These are phyloP conservation scores for Aphelenchoides fujianensis DNA, from an alignment of 1,140 invertebrate species.

Conservation along the genomic window DNA sequence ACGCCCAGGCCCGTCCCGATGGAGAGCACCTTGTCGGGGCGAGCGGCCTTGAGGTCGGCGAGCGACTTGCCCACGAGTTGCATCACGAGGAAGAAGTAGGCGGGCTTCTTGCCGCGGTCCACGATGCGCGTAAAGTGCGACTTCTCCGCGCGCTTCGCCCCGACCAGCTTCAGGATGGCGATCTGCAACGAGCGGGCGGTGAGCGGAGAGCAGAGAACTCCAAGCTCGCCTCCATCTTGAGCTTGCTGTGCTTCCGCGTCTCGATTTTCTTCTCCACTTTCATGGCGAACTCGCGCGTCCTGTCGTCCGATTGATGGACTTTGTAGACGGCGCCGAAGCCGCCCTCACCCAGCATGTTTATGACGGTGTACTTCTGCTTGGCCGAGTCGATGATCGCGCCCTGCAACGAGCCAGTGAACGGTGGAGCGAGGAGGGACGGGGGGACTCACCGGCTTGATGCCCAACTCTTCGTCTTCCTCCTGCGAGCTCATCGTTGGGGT, in stretches of 20 bases:
- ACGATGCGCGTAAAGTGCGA: constrained; percentile 25
- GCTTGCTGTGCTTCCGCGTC: constrained; percentile 21
- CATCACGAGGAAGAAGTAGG: constrained; percentile 38
- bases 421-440: no score
- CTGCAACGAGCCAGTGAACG: no score
- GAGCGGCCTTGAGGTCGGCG: constrained; percentile 37
- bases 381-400: constrained; percentile 11
- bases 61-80: constrained; percentile 49
- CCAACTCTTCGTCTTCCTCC: no score
- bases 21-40: constrained; percentile 37
- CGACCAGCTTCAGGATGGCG: constrained; percentile 17
- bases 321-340: constrained; percentile 28
- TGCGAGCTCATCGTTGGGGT: no score
- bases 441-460: no score
- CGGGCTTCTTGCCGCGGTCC: constrained; percentile 25
- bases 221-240: constrained; percentile 23
- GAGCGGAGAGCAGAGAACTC: not conserved
- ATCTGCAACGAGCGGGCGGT: constrained; percentile 1
- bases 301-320: not conserved
- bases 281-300: constrained; percentile 16
- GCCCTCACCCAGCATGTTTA: constrained; percentile 16
- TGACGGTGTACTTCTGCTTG: constrained; percentile 5
- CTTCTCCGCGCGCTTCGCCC: not conserved
- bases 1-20: constrained; percentile 36
- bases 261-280: constrained; percentile 29